Conservation (phyloP, 2,888 invertebrate species). For the Beris chalybata region DNA sequence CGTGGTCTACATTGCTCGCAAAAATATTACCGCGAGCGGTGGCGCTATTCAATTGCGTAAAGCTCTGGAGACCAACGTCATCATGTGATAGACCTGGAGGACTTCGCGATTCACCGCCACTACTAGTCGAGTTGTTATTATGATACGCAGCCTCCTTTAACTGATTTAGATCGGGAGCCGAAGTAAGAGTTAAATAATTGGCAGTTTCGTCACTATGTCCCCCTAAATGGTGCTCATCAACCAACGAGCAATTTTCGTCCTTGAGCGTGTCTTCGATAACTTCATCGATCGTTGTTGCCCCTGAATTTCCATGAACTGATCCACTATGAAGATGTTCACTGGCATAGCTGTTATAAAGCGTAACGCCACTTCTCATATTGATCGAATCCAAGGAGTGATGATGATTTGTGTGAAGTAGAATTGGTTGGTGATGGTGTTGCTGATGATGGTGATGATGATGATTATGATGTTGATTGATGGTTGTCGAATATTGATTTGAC, state of each 20-base stretch:
- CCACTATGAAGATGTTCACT: constrained; percentile 31
- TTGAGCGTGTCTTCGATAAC: constrained; percentile 56
- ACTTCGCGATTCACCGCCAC: constrained; percentile 53
- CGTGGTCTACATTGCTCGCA: constrained; percentile 18
- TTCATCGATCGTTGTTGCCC: constrained; percentile 50
- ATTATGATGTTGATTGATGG: constrained; percentile 8
- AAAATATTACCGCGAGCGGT: constrained; percentile 35
- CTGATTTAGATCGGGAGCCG: constrained; percentile 49
- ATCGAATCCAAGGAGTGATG: constrained; percentile 15
- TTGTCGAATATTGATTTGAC: not conserved
- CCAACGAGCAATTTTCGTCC: constrained; percentile 50
- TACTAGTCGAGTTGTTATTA: constrained; percentile 50
- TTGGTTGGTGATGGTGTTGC: constrained; percentile 8
- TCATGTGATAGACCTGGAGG: constrained; percentile 45
- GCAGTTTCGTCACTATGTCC: constrained; percentile 40
- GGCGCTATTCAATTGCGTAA: constrained; percentile 53
- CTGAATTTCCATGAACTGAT: constrained; percentile 27
- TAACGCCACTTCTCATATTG: constrained; percentile 35
- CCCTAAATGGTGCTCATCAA: constrained; percentile 48
- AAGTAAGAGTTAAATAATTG: constrained; percentile 51
- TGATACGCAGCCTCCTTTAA: constrained; percentile 47
- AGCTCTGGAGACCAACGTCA: constrained; percentile 49
- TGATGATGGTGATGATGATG: constrained; percentile 12
- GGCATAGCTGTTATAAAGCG: constrained; percentile 32
- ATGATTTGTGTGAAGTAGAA: constrained; percentile 12